These are phyloP conservation scores for Menidia beryllina DNA, from an alignment of 2,113 vertebrate species.

Conservation along the genomic window DNA sequence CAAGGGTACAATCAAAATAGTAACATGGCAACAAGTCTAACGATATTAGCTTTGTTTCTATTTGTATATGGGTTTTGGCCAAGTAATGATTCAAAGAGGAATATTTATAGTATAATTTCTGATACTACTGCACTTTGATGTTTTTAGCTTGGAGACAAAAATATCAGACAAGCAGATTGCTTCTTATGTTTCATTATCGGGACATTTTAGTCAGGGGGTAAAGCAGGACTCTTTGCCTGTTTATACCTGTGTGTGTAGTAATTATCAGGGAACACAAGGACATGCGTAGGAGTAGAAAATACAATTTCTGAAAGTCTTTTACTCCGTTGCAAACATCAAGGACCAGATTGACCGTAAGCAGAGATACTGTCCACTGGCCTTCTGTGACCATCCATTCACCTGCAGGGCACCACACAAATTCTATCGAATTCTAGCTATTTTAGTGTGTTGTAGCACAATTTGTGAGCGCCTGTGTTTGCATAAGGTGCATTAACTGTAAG, in stretches of 20 bases:
- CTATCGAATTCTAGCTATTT: too few relatives aligned
- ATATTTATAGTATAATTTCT: too few relatives aligned
- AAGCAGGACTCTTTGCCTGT: neutral
- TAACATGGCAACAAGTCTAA: neutral
- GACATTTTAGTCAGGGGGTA: neutral
- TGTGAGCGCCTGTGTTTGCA: neutral
- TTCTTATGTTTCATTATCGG: neutral
- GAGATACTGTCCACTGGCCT: neutral
- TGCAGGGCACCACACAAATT: neutral
- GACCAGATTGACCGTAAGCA: constrained; percentile 22
- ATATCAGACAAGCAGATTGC: neutral
- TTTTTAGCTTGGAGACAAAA: neutral
- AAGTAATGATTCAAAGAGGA: too few relatives aligned
- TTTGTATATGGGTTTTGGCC: too few relatives aligned
- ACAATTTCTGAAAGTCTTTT: constrained; percentile 38
- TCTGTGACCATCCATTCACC: constrained; percentile 16
- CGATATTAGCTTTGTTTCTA: neutral
- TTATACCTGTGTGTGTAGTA: neutral
- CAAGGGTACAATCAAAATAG: neutral
- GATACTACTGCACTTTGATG: constrained; percentile 8
- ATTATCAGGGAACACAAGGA: constrained; percentile 9
- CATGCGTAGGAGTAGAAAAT: constrained; percentile 18
- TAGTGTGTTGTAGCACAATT: neutral
- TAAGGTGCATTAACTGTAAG: constrained; percentile 10
- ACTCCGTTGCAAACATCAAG: constrained; percentile 20